Evolutionary conservation across 1,140 invertebrate species (phyloP).

Genomic region (Ceratosolen solmsi): DNA sequence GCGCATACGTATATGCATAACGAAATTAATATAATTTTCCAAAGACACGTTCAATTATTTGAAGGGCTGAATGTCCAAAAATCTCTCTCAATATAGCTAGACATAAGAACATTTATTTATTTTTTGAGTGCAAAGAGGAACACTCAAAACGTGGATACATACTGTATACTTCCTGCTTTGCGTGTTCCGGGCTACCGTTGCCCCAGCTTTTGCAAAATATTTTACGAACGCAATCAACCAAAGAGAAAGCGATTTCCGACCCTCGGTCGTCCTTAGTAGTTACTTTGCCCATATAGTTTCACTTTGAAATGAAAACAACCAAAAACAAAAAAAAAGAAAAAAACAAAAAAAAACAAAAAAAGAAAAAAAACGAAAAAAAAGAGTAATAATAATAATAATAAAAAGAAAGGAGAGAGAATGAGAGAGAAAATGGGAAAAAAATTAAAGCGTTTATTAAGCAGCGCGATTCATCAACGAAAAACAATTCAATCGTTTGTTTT

Average conservation of each 20-base stretch:
- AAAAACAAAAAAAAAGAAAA: too few species aligned
- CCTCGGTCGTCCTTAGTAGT: not conserved
- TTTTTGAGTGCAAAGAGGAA: constrained; percentile 15
- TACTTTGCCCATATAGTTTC: not conserved
- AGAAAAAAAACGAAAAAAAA: too few species aligned
- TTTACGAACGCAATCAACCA: constrained; percentile 42
- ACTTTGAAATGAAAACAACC: too few species aligned
- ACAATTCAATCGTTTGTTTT: too few species aligned
- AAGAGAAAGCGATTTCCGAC: constrained; percentile 31
- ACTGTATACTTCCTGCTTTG: constrained; percentile 32
- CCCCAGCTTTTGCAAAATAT: constrained; percentile 40
- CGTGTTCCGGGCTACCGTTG: constrained; percentile 22
- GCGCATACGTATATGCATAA: not conserved
- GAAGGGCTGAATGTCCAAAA: not conserved
- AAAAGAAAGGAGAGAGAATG: too few species aligned
- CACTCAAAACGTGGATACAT: constrained; percentile 28
- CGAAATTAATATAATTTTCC: constrained; percentile 16
- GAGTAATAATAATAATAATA: too few species aligned
- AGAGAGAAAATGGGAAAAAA: too few species aligned
- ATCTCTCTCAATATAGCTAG: not conserved
- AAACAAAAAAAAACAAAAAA: too few species aligned
- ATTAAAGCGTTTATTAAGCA: not conserved
- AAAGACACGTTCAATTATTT: constrained; percentile 15
- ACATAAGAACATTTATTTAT: constrained; percentile 12
- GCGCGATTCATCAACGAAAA: too few species aligned